These are phyloP conservation scores for Pelmatolapia mariae DNA, from an alignment of 2,113 vertebrate genomes.

Conservation along the genomic window DNA sequence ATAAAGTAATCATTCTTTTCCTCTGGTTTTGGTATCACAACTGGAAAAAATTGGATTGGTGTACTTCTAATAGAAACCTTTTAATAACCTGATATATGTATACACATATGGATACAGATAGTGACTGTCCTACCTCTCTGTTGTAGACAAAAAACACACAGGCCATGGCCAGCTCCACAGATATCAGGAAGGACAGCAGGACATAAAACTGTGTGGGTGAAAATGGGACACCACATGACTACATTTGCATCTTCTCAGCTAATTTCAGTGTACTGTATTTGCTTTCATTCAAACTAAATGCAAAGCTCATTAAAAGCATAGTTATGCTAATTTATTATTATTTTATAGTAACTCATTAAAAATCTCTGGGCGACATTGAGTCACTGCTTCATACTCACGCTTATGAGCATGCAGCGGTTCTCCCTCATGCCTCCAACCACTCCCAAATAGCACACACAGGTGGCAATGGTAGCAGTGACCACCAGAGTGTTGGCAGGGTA, in stretches of 20 bases:
- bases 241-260: background rate
- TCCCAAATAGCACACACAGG: slow-evolving; percentile 77
- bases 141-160: slow-evolving; percentile 73
- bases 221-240: background rate
- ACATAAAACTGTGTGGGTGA: slow-evolving; percentile 67
- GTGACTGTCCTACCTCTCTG: slow-evolving; percentile 53
- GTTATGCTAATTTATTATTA: background rate
- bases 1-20: background rate
- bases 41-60: background rate
- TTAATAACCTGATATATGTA: background rate
- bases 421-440: slow-evolving; percentile 77
- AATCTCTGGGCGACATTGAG: background rate
- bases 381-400: slow-evolving; percentile 52
- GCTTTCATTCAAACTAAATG: background rate
- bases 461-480: slow-evolving; percentile 72
- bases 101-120: background rate
- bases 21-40: background rate
- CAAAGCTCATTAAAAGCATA: background rate
- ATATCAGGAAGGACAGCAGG: slow-evolving; percentile 73
- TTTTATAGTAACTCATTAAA: background rate
- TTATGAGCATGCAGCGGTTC: slow-evolving; percentile 77
- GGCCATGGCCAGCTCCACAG: slow-evolving; percentile 73
- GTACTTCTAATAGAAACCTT: background rate
- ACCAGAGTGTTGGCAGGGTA: slow-evolving; percentile 72
- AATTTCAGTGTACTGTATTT: background rate